Conservation (phyloP, 2,888 invertebrate genomes). For the Alentia gelatinosa region DNA sequence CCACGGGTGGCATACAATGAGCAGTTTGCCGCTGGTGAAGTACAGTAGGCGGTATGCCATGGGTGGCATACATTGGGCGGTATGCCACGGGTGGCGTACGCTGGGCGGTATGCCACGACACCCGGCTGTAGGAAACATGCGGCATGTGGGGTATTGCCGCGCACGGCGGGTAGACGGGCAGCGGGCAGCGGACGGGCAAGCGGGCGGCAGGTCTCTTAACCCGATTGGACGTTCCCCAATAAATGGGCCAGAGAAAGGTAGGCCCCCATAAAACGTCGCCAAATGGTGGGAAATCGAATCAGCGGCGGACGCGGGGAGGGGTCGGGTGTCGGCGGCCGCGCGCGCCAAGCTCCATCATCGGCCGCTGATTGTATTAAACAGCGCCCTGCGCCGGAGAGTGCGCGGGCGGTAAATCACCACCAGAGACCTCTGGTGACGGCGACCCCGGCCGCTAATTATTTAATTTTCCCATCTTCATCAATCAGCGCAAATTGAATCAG, state of each 20-base stretch:
- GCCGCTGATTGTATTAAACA: constrained; percentile 46
- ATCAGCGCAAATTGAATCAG: constrained; percentile 22
- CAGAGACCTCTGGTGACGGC: constrained; percentile 36
- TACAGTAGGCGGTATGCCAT: too few relatives aligned
- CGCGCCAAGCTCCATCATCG: constrained; percentile 27
- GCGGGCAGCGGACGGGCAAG: neutral
- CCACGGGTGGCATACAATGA: too few relatives aligned
- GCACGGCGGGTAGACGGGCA: neutral
- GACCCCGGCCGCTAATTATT: constrained; percentile 21
- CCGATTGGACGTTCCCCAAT: constrained; percentile 30
- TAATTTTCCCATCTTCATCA: constrained; percentile 45
- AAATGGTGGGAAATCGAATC: constrained; percentile 50
- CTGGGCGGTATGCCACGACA: too few relatives aligned
- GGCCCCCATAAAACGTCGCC: constrained; percentile 25
- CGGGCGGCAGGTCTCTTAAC: constrained; percentile 17
- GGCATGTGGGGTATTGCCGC: too few relatives aligned
- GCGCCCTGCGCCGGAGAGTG: neutral
- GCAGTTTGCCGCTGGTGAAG: too few relatives aligned
- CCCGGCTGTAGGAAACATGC: too few relatives aligned
- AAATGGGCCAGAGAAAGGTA: constrained; percentile 12
- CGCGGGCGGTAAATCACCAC: constrained; percentile 38
- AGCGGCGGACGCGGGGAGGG: constrained; percentile 26
- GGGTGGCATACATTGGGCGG: too few relatives aligned
- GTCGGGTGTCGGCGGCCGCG: constrained; percentile 12
- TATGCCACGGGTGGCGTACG: too few relatives aligned